Evolutionary conservation across 2,113 vertebrate species (phyloP).

Genomic region (Capreolus pygargus): DNA sequence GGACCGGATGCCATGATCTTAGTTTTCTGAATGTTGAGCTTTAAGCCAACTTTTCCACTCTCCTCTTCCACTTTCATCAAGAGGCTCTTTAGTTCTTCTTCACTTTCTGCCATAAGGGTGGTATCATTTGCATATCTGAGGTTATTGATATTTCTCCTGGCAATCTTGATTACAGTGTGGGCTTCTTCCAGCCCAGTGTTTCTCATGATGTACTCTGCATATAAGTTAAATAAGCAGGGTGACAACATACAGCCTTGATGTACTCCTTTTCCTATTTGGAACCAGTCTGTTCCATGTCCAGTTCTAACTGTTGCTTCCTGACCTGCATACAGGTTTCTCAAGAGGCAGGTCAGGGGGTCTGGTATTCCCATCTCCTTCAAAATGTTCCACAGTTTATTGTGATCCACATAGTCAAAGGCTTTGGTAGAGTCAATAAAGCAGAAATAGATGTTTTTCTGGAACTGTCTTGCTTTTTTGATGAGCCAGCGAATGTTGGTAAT

Average conservation of each 20-base stretch:
- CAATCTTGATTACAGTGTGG: neutral
- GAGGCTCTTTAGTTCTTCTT: neutral
- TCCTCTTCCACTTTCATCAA: neutral
- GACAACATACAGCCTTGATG: fast-evolving
- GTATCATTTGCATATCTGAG: neutral
- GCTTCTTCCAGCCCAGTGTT: fast-evolving
- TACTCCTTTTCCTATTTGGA: neutral
- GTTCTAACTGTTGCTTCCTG: neutral
- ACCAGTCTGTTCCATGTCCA: neutral
- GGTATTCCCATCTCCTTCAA: neutral
- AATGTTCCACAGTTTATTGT: neutral
- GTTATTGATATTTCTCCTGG: neutral
- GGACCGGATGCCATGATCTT: too few species aligned
- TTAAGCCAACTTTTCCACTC: neutral
- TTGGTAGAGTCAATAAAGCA: neutral
- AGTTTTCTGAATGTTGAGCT: too few species aligned
- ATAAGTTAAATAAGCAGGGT: neutral
- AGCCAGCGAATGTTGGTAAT: neutral
- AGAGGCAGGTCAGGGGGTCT: neutral
- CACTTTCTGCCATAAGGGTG: neutral
- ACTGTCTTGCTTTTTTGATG: neutral
- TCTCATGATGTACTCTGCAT: neutral
- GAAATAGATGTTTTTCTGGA: neutral
- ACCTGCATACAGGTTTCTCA: neutral
- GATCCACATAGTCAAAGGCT: neutral